Conservation (phyloP, 2,888 invertebrate genomes). For the Tenthredo distinguenda region DNA sequence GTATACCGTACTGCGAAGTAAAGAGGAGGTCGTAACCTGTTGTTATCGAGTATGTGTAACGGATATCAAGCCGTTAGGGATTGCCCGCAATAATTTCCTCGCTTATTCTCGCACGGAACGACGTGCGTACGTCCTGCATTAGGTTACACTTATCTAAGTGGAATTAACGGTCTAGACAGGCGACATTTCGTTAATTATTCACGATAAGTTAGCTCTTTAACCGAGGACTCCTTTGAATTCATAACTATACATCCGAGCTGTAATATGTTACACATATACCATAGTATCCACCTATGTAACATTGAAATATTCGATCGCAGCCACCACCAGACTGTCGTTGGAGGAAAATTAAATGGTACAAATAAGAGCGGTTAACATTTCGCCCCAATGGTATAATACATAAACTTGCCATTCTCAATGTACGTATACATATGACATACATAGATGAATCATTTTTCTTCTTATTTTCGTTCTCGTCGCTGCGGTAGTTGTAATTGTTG, state of each 20-base stretch:
- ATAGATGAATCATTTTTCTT: not conserved
- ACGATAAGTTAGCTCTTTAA: not conserved
- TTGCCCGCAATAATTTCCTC: not conserved
- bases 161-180: not conserved
- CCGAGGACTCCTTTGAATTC: not conserved
- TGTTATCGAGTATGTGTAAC: constrained; percentile 15
- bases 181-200: constrained; percentile 10
- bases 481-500: not conserved
- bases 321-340: not conserved
- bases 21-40: not conserved
- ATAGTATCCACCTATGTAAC: not conserved
- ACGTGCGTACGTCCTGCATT: not conserved
- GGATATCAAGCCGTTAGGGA: not conserved
- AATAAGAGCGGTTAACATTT: not conserved
- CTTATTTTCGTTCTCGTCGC: not conserved
- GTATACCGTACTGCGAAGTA: not conserved
- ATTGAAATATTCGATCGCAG: not conserved
- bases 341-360: not conserved
- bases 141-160: not conserved
- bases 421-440: not conserved
- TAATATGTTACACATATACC: not conserved
- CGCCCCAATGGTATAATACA: not conserved
- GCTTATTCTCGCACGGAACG: not conserved
- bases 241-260: not conserved
- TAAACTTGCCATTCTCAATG: not conserved